phyloP scores from a whole-genome alignment of 2,888 invertebrate genomes.

The Sicus ferrugineus region DNA sequence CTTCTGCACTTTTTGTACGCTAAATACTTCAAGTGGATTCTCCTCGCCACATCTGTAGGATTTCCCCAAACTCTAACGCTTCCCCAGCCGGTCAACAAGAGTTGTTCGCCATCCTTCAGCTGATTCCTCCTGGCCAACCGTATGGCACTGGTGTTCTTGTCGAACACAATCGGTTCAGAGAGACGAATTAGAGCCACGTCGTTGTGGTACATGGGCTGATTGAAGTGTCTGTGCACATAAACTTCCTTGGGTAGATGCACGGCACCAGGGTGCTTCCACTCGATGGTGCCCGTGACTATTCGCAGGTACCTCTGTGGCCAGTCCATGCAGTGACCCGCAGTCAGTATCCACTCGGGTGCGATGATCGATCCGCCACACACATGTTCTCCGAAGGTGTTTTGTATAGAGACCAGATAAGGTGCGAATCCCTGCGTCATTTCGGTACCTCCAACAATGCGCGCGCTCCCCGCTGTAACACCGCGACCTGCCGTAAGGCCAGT shows the following conservation, averaged over 20 bases:
- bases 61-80: conserved; percentile 66
- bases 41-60: conserved; percentile 67
- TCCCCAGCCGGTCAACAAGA: conserved; percentile 72
- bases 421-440: conserved; percentile 46
- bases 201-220: conserved; percentile 64
- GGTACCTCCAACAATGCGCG: conserved; percentile 52
- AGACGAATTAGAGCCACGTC: conserved; percentile 76
- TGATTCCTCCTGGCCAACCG: conserved; percentile 67
- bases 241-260: conserved; percentile 48
- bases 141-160: conserved; percentile 67
- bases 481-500: background rate
- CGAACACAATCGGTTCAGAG: conserved; percentile 66
- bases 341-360: conserved; percentile 51
- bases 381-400: conserved; percentile 53
- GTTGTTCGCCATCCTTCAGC: conserved; percentile 66
- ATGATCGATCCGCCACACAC: conserved; percentile 61
- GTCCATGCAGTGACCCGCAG: conserved; percentile 59
- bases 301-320: conserved; percentile 51
- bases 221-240: conserved; percentile 51
- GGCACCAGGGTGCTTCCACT: conserved; percentile 50
- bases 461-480: conserved; percentile 33
- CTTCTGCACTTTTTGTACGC: conserved; percentile 64
- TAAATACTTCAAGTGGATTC: conserved; percentile 67
- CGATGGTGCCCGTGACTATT: conserved; percentile 54
- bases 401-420: conserved; percentile 62